Conservation (phyloP, 2,888 invertebrate genomes). For the Pandemis heparana region DNA sequence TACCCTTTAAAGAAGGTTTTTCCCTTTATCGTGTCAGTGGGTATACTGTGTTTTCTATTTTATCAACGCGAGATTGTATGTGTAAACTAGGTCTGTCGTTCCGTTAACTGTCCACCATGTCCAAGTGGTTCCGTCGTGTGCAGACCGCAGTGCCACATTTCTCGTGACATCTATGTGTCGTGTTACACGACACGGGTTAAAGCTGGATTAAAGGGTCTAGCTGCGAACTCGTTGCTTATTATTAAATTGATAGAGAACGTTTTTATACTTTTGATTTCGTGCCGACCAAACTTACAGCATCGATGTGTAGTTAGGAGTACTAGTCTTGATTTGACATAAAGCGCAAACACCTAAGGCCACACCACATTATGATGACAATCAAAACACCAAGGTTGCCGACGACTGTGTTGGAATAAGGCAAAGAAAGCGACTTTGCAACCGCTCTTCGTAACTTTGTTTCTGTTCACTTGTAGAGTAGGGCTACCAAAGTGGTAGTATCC, state of each 20-base stretch:
- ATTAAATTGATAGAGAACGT: background rate
- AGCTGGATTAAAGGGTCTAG: constrained; percentile 20
- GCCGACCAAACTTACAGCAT: background rate
- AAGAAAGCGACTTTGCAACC: background rate
- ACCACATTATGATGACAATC: background rate
- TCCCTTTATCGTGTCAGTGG: background rate
- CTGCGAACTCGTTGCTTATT: background rate
- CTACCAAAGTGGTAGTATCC: background rate
- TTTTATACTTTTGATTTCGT: background rate
- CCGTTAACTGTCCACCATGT: constrained; percentile 35
- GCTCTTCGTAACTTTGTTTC: background rate
- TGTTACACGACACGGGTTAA: constrained; percentile 31
- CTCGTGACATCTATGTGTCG: constrained; percentile 35
- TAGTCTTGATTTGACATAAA: background rate
- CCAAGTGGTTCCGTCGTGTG: constrained; percentile 30
- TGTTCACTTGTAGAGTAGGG: background rate
- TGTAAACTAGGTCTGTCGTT: constrained; percentile 30
- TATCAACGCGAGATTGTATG: constrained; percentile 20
- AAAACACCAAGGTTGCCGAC: background rate
- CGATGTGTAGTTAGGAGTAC: background rate
- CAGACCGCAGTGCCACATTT: constrained; percentile 32
- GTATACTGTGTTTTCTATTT: constrained; percentile 18
- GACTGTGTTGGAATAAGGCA: background rate
- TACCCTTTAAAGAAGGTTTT: background rate
- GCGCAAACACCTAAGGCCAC: background rate